Evolutionary conservation across 2,113 vertebrate genomes (phyloP).

Genomic region (Euleptes europaea): DNA sequence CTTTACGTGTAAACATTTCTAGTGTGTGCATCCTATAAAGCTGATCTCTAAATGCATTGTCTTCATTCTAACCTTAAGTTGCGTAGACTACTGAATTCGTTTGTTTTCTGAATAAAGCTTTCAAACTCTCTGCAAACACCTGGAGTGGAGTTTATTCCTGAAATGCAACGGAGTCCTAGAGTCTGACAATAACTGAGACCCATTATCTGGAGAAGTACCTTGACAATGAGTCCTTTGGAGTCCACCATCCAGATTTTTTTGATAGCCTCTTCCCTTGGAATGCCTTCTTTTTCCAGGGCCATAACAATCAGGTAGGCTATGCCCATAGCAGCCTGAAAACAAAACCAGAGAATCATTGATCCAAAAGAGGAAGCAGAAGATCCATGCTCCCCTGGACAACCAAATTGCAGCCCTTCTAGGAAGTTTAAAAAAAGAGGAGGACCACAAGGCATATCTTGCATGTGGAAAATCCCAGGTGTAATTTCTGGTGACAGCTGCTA

Average conservation of each 20-base stretch:
- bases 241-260: conserved; percentile 98
- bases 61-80: no score
- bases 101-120: no score
- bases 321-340: conserved; percentile 89
- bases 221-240: conserved; percentile 95
- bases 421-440: background rate
- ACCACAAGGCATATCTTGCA: background rate
- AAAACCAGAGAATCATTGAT: background rate
- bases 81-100: no score
- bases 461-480: background rate
- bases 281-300: conserved; percentile 94
- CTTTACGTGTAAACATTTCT: no score
- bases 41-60: no score
- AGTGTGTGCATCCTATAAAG: no score
- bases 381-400: background rate
- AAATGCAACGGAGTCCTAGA: no score
- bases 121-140: no score
- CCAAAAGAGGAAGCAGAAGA: background rate
- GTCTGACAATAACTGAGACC: background rate
- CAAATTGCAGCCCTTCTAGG: background rate
- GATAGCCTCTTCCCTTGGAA: conserved; percentile 76
- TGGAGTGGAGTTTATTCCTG: no score
- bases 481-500: background rate
- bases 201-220: conserved; percentile 75
- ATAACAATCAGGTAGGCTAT: conserved; percentile 93